A percentile compares a stretch with the other conserved stretches of the same genome.
These are phyloP conservation scores for Eupithecia centaureata DNA, from an alignment of 2,888 invertebrate species.

Conservation along the genomic window DNA sequence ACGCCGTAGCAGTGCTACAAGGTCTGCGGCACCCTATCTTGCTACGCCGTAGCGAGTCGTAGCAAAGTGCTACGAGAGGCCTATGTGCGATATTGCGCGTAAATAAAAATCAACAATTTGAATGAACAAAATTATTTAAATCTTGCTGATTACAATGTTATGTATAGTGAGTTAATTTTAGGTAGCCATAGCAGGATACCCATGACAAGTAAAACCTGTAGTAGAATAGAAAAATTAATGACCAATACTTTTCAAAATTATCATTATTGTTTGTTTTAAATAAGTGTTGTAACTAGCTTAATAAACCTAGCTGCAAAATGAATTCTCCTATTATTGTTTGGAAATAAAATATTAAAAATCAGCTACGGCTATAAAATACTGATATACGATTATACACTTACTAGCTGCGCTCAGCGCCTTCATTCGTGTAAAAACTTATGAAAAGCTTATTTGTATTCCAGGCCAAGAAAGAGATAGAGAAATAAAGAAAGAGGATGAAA, in stretches of 20 bases:
- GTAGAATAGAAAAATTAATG: not conserved
- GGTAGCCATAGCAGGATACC: not conserved
- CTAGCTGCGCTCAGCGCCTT: too few species aligned
- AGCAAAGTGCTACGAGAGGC: slow-evolving; percentile 9
- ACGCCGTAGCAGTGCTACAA: slow-evolving; percentile 14
- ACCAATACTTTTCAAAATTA: not conserved
- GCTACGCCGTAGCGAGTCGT: slow-evolving; percentile 13
- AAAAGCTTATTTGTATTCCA: too few species aligned
- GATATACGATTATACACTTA: too few species aligned
- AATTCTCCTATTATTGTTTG: not conserved
- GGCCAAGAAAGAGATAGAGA: too few species aligned
- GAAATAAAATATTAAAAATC: too few species aligned
- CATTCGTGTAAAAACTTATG: too few species aligned
- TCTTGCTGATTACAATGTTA: not conserved
- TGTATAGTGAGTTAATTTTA: not conserved
- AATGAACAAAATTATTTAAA: not conserved
- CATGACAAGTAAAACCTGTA: not conserved
- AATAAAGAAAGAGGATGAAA: too few species aligned
- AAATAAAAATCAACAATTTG: not conserved
- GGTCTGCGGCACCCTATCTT: slow-evolving; percentile 14
- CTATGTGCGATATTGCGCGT: slow-evolving; percentile 22
- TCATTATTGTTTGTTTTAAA: not conserved
- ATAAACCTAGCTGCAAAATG: not conserved
- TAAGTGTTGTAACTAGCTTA: not conserved
- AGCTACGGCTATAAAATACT: too few species aligned